Percentiles rank a stretch among this genome's conserved stretches.
phyloP scores from a whole-genome alignment of 2,797 vertebrate species.

The Liasis olivaceus region DNA sequence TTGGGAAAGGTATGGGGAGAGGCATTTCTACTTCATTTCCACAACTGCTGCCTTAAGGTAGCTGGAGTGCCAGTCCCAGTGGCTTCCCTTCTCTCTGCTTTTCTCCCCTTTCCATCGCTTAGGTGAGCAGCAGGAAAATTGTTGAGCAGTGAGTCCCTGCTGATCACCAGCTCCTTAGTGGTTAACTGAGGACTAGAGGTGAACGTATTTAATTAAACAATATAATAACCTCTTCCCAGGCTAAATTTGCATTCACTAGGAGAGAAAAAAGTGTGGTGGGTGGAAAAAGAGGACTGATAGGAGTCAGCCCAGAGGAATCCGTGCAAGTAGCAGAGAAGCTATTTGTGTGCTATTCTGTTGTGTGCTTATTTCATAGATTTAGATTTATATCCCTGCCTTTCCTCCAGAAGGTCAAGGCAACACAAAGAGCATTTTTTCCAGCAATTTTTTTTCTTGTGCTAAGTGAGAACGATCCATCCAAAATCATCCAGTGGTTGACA shows the following conservation, averaged over 20 bases:
- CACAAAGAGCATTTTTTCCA: neutral
- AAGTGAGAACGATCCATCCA: neutral
- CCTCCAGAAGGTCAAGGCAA: neutral
- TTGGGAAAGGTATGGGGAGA: neutral
- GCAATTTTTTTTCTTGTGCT: neutral
- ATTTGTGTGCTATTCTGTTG: neutral
- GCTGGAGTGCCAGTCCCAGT: too few species aligned
- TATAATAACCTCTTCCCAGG: neutral
- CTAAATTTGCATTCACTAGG: neutral
- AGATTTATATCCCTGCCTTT: neutral
- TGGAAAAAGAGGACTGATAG: neutral
- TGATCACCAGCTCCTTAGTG: neutral
- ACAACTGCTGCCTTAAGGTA: too few species aligned
- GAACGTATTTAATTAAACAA: neutral
- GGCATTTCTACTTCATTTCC: too few species aligned
- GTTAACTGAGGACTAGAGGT: neutral
- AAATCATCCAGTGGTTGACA: neutral
- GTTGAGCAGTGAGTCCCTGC: neutral
- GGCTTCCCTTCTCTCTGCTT: neutral
- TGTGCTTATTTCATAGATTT: neutral
- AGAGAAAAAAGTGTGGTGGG: neutral
- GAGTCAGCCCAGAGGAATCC: neutral
- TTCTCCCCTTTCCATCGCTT: neutral
- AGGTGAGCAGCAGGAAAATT: neutral
- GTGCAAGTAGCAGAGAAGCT: neutral